phyloP scores from a whole-genome alignment of 2,888 invertebrate genomes.

The Polydrusus pterygomalis region DNA sequence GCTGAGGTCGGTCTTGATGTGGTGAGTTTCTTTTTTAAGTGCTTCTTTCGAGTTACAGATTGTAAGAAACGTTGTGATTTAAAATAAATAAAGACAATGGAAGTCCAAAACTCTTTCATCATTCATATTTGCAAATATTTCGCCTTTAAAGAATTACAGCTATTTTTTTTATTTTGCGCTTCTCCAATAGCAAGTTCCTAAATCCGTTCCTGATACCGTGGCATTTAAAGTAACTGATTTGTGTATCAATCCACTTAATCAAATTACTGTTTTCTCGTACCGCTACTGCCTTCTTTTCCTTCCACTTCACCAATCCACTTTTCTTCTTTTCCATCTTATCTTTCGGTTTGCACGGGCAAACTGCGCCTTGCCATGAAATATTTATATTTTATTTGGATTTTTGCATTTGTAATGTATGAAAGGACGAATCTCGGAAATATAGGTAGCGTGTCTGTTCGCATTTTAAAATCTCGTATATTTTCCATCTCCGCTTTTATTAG shows the following conservation, averaged over 20 bases:
- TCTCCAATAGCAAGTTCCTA: too few species aligned
- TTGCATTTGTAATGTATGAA: slow-evolving; percentile 46
- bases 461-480: slow-evolving; percentile 51
- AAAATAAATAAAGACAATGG: too few species aligned
- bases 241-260: background rate
- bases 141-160: too few species aligned
- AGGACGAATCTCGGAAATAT: slow-evolving; percentile 48
- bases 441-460: slow-evolving; percentile 52
- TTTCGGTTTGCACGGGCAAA: slow-evolving; percentile 42
- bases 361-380: slow-evolving; percentile 49
- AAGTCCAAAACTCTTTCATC: too few species aligned
- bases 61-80: too few species aligned
- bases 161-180: too few species aligned
- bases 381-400: slow-evolving; percentile 51
- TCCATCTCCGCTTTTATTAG: slow-evolving; percentile 45
- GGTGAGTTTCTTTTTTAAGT: too few species aligned
- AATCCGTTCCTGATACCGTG: too few species aligned
- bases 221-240: background rate
- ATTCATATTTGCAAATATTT: too few species aligned
- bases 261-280: background rate
- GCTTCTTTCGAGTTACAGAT: too few species aligned
- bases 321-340: slow-evolving; percentile 33
- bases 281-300: slow-evolving; percentile 21
- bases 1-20: too few species aligned
- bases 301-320: slow-evolving; percentile 38